Base-by-base conservation (phyloP, 2,888 invertebrate genomes). In the Caenorhabditis drosophilae region DNA sequence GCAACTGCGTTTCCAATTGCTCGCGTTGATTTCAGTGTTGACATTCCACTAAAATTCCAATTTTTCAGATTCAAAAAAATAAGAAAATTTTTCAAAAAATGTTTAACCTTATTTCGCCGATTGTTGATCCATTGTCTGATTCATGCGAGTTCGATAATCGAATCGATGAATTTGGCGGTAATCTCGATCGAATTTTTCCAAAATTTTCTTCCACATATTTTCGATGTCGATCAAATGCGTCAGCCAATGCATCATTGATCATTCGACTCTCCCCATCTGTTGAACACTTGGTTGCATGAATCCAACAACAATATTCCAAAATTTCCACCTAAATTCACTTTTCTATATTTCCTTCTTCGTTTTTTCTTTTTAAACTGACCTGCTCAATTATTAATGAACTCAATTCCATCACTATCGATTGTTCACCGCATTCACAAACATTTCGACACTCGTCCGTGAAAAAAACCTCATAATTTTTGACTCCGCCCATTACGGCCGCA, bases 291-390 rank as follows among this genome's bases (percentile, higher is more conserved):
- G 41, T 59, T 1, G 73, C 67, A 57, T 80, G 79, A 12, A 74
- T 74, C 50, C 64, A 78, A 42, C 80, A 63, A 44, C 78, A 74
- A 60, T 74, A 76, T 56, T 80, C 80, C 9, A 80, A 61, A 23
- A 80, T 76, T 20, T 76, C 68, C n/a, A n/a, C n/a, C n/a, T n/a
- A n/a, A n/a, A n/a, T n/a, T n/a, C n/a, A n/a, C n/a, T n/a, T n/a
- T n/a, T n/a, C n/a, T n/a, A n/a, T n/a, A n/a, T n/a, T n/a, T n/a
- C n/a, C n/a, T n/a, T n/a, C n/a, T n/a, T n/a, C n/a, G n/a, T n/a
- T n/a, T n/a, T n/a, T n/a, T n/a, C n/a, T n/a, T n/a, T n/a, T n/a
- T n/a, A n/a, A n/a, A n/a, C n/a, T n/a, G 4, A 78, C 73, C 54
- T 79, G 79, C 27, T 77, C 69, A 31, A 74, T 61, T 7, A 80